phyloP scores from a whole-genome alignment of 2,888 invertebrate genomes.

The Melinaea menophilus region DNA sequence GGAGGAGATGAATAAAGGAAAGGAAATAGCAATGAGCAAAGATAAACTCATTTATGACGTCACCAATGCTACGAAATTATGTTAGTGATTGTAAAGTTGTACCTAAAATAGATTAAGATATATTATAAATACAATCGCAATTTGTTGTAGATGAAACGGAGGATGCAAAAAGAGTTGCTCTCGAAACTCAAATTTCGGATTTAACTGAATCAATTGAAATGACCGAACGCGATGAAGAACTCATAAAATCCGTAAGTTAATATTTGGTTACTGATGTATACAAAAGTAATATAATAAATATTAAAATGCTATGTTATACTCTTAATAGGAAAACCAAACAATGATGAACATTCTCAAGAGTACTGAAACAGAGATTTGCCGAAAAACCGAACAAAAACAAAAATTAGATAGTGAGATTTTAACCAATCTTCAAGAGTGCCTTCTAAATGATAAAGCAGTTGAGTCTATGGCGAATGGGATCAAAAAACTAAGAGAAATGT shows the following conservation, averaged over 20 bases:
- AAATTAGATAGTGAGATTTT: constrained; percentile 82
- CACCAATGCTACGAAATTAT: constrained; percentile 55
- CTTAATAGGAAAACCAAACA: constrained; percentile 69
- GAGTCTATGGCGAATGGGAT: constrained; percentile 73
- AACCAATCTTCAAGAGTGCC: constrained; percentile 80
- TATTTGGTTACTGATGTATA: not conserved
- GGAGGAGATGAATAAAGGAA: constrained; percentile 83
- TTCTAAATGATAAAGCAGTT: constrained; percentile 83
- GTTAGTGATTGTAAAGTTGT: constrained; percentile 42
- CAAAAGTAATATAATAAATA: not conserved
- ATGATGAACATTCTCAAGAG: constrained; percentile 58
- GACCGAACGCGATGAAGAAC: constrained; percentile 79
- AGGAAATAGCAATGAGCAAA: constrained; percentile 79
- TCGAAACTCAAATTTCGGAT: constrained; percentile 77
- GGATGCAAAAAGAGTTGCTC: constrained; percentile 64
- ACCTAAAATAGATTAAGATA: too few species aligned
- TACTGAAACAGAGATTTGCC: constrained; percentile 66
- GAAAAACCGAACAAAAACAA: constrained; percentile 71
- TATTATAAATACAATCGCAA: constrained; percentile 2
- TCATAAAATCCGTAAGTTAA: constrained; percentile 58
- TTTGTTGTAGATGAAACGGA: constrained; percentile 69
- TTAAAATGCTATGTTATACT: not conserved
- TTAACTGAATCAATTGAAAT: constrained; percentile 78
- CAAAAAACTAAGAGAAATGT: constrained; percentile 69
- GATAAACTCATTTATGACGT: constrained; percentile 78